phyloP scores from a whole-genome alignment of 1,140 invertebrate species.

The Grapholita molesta region DNA sequence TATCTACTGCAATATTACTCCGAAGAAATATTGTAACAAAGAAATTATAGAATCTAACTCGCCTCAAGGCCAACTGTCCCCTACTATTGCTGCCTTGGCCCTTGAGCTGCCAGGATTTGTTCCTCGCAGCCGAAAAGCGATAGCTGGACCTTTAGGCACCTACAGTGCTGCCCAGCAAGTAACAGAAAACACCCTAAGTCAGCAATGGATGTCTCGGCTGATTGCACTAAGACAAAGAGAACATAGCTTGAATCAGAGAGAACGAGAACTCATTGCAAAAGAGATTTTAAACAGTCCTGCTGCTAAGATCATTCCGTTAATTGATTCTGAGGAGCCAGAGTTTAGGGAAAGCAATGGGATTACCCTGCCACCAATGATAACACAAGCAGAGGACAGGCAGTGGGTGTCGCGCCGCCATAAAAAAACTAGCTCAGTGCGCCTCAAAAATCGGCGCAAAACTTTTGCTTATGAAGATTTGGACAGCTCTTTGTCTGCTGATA shows the following conservation, averaged over 20 bases:
- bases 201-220: slow-evolving; percentile 71
- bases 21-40: slow-evolving; percentile 34
- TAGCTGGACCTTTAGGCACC: slow-evolving; percentile 44
- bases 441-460: slow-evolving; percentile 53
- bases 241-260: slow-evolving; percentile 66
- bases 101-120: slow-evolving; percentile 73
- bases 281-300: slow-evolving; percentile 63
- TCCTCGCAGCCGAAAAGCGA: slow-evolving; percentile 58
- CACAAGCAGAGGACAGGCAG: slow-evolving; percentile 36
- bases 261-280: slow-evolving; percentile 68
- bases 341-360: slow-evolving; percentile 54
- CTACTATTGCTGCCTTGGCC: slow-evolving; percentile 66
- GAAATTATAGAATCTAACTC: slow-evolving; percentile 30
- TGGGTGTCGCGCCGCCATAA: slow-evolving; percentile 46
- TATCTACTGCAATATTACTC: slow-evolving; percentile 56
- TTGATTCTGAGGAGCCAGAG: slow-evolving; percentile 29
- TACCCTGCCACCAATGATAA: slow-evolving; percentile 65
- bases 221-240: slow-evolving; percentile 65
- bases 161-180: slow-evolving; percentile 60
- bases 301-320: slow-evolving; percentile 38
- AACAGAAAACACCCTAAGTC: slow-evolving; percentile 66
- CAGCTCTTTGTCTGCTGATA: slow-evolving; percentile 78
- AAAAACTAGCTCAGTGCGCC: slow-evolving; percentile 46
- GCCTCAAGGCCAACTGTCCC: slow-evolving; percentile 47
- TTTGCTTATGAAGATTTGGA: slow-evolving; percentile 75